Evolutionary conservation across 2,113 vertebrate genomes (phyloP).

Genomic region (Narcine bancroftii): DNA sequence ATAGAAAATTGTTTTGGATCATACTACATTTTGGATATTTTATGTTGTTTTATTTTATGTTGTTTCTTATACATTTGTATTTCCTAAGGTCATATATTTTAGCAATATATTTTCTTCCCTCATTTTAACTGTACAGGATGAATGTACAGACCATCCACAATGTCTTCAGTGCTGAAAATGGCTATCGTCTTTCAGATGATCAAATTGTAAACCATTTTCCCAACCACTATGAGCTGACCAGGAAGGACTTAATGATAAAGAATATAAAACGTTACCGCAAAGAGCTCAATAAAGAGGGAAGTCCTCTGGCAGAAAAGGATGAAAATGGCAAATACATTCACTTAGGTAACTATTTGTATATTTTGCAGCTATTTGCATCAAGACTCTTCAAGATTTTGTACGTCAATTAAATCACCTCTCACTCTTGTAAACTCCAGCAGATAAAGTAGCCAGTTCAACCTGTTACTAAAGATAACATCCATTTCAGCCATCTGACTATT

Average conservation of each 20-base stretch:
- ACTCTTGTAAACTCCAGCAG: too few relatives aligned
- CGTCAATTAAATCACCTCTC: too few relatives aligned
- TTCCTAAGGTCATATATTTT: neutral
- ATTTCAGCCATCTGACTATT: too few relatives aligned
- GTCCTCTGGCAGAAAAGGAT: slow-evolving; percentile 86
- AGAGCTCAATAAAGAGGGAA: slow-evolving; percentile 88
- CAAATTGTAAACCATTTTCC: slow-evolving; percentile 98
- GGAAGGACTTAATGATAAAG: slow-evolving; percentile 97
- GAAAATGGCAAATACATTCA: slow-evolving; percentile 91
- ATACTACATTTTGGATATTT: neutral
- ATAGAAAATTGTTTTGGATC: neutral
- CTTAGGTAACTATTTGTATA: slow-evolving; percentile 59
- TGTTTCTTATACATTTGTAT: too few relatives aligned
- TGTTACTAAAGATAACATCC: too few relatives aligned
- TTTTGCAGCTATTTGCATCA: too few relatives aligned
- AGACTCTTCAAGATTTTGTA: too few relatives aligned
- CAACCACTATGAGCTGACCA: slow-evolving; percentile 93
- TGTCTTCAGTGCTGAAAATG: slow-evolving; percentile 89
- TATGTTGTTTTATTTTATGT: neutral
- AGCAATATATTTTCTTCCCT: slow-evolving; percentile 5
- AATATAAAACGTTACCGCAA: slow-evolving; percentile 95
- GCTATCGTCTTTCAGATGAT: slow-evolving; percentile 90
- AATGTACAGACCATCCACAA: slow-evolving; percentile 92
- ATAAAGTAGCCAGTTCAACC: too few relatives aligned
- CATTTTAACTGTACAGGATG: slow-evolving; percentile 67